Evolutionary conservation across 2,113 vertebrate genomes (phyloP).

Genomic region (Prinia subflava): DNA sequence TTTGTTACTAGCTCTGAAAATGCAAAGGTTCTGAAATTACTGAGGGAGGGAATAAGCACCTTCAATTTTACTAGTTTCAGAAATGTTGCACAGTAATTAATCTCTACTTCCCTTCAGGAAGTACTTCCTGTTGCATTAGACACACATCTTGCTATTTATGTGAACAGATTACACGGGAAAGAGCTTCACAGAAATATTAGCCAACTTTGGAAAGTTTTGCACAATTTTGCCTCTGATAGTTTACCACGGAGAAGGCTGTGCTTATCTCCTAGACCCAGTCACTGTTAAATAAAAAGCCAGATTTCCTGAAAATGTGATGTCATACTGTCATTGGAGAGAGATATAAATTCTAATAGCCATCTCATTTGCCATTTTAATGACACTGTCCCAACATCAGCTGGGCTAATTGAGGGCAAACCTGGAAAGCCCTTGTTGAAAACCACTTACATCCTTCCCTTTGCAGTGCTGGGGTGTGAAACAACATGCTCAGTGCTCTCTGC

Average conservation of each 20-base stretch:
- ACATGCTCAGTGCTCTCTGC: background rate
- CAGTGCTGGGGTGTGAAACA: background rate
- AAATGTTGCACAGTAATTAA: background rate
- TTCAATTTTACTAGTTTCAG: background rate
- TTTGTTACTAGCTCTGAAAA: background rate
- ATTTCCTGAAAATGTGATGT: background rate
- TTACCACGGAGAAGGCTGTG: background rate
- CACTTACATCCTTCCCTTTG: background rate
- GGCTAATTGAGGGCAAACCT: background rate
- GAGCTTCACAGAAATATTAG: background rate
- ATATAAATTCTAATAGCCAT: background rate
- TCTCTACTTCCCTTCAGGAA: background rate
- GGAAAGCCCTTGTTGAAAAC: background rate
- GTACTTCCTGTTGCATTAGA: background rate
- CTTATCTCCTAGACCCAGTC: background rate
- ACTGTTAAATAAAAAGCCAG: background rate
- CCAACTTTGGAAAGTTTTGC: background rate
- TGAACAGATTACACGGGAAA: background rate
- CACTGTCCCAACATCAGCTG: background rate
- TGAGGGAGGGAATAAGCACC: background rate
- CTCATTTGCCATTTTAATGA: accelerated
- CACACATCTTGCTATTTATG: background rate
- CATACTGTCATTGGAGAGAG: background rate
- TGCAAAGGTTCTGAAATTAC: background rate
- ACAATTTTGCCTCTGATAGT: background rate